Evolutionary conservation across 2,797 vertebrate species (phyloP).

Genomic region (Gymnothorax javanicus): DNA sequence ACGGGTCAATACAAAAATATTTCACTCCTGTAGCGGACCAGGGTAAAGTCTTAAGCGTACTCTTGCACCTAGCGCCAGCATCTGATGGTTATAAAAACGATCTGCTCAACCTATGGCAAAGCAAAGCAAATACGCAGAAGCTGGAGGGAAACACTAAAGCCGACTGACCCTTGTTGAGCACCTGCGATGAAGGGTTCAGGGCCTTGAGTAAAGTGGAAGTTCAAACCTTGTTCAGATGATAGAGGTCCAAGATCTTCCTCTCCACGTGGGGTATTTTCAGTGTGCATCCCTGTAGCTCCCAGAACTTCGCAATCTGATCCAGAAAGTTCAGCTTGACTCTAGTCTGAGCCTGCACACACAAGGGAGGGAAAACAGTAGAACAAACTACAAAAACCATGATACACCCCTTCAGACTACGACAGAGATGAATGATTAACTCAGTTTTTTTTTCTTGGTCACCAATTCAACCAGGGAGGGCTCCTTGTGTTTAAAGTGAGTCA

Average conservation of each 20-base stretch:
- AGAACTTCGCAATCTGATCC: conserved; percentile 98
- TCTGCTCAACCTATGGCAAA: too few species aligned
- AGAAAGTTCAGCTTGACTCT: conserved; percentile 97
- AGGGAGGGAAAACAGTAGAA: background rate
- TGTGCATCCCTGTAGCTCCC: conserved; percentile 96
- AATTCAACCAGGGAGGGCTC: background rate
- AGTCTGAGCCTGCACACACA: conserved; percentile 84
- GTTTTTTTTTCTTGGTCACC: background rate
- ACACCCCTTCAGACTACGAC: background rate
- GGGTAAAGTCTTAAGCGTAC: too few species aligned
- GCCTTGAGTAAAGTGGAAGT: background rate
- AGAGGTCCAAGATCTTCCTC: conserved; percentile 94
- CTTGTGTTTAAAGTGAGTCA: background rate
- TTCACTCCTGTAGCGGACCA: too few species aligned
- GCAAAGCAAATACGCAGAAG: too few species aligned
- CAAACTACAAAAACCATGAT: background rate
- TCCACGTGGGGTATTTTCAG: conserved; percentile 98
- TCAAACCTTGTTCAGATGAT: conserved; percentile 90
- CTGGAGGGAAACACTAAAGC: too few species aligned
- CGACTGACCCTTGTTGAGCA: too few species aligned
- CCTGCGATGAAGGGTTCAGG: too few species aligned
- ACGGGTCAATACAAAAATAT: too few species aligned
- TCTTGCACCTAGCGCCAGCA: too few species aligned
- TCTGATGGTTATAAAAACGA: too few species aligned
- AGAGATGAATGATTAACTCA: background rate